These are phyloP conservation scores for Perdita meconis DNA, from an alignment of 2,888 invertebrate genomes.

Conservation along the genomic window DNA sequence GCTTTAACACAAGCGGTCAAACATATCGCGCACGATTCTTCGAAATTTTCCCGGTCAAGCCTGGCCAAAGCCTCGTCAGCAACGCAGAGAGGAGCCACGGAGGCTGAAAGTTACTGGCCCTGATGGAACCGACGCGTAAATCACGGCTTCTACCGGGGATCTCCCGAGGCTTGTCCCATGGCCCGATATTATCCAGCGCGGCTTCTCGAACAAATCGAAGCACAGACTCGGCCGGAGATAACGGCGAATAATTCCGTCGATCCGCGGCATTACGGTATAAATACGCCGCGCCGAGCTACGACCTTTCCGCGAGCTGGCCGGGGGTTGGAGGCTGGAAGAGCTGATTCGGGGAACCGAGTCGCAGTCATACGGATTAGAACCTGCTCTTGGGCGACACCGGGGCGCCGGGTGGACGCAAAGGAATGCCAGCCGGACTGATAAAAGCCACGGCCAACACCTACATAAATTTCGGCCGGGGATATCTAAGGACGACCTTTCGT, in stretches of 20 bases:
- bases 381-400: slow-evolving; percentile 82
- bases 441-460: slow-evolving; percentile 84
- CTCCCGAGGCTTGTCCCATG: neutral
- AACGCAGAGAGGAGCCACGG: too few relatives aligned
- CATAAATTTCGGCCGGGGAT: slow-evolving; percentile 83
- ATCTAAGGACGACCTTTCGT: slow-evolving; percentile 80
- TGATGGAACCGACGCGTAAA: slow-evolving; percentile 16
- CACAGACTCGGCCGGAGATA: slow-evolving; percentile 20
- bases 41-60: too few relatives aligned
- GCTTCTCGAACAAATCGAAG: slow-evolving; percentile 47
- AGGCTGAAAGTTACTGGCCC: too few relatives aligned
- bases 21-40: too few relatives aligned
- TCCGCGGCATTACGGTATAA: slow-evolving; percentile 32
- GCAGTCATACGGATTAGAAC: slow-evolving; percentile 82
- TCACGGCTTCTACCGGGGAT: neutral
- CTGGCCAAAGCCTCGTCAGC: too few relatives aligned
- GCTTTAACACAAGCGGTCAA: too few relatives aligned
- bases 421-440: slow-evolving; percentile 83
- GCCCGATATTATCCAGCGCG: slow-evolving; percentile 30
- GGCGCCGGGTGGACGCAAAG: slow-evolving; percentile 82
- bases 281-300: slow-evolving; percentile 19
- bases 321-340: slow-evolving; percentile 19
- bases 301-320: slow-evolving; percentile 33
- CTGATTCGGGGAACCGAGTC: slow-evolving; percentile 62
- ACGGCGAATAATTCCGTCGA: slow-evolving; percentile 33